Evolutionary conservation across 1,140 invertebrate genomes (phyloP).

Genomic region (Schlechtendalia chinensis): DNA sequence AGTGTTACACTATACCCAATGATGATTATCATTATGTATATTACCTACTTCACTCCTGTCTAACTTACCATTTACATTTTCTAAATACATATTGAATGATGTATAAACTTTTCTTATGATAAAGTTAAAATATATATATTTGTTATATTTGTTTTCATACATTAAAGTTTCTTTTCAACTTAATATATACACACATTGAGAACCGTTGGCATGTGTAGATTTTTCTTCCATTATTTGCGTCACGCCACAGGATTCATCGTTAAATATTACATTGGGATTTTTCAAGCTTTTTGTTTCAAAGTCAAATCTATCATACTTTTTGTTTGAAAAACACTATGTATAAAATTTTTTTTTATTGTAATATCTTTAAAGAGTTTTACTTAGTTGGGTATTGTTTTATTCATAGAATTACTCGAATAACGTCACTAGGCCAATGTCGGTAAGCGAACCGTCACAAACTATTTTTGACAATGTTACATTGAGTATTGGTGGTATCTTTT

Average conservation of each 20-base stretch:
- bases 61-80: no score
- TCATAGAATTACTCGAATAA: background rate
- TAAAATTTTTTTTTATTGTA: constrained; percentile 1
- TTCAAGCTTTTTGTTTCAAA: background rate
- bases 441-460: constrained; percentile 37
- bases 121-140: background rate
- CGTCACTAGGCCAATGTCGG: background rate
- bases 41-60: no score
- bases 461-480: constrained; percentile 1
- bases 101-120: background rate
- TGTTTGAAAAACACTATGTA: background rate
- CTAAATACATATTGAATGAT: background rate
- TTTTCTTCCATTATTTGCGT: background rate
- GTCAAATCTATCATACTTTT: background rate
- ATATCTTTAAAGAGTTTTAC: background rate
- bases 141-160: background rate
- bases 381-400: background rate
- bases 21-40: no score
- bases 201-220: background rate
- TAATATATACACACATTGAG: background rate
- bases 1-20: no score
- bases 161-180: background rate
- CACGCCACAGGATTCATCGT: background rate
- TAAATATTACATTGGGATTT: background rate
- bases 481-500: background rate